Percentiles rank a stretch among this genome's conserved stretches.
These are phyloP conservation scores for Streptopelia turtur DNA, from an alignment of 2,797 vertebrate genomes.

Conservation along the genomic window DNA sequence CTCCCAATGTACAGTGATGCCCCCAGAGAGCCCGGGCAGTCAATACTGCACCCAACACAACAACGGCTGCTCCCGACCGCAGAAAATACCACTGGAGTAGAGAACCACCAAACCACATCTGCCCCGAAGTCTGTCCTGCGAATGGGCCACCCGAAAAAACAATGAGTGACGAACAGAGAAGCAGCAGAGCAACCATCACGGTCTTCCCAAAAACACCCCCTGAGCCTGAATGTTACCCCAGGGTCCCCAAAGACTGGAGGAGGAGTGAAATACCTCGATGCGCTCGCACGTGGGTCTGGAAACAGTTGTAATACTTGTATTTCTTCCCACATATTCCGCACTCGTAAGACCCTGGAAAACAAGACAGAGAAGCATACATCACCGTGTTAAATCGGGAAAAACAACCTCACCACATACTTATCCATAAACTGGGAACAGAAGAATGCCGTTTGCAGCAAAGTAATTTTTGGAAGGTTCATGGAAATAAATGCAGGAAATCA, in stretches of 20 bases:
- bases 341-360: constrained; percentile 91
- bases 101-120: not conserved
- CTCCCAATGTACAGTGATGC: not conserved
- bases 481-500: constrained; percentile 57
- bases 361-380: constrained; percentile 55
- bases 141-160: not conserved
- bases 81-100: not conserved
- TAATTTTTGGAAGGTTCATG: constrained; percentile 16
- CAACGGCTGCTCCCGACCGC: not conserved
- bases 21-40: not conserved
- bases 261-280: constrained; percentile 88
- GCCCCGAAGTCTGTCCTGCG: not conserved
- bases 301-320: constrained; percentile 99
- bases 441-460: constrained; percentile 7
- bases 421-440: not conserved
- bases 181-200: not conserved
- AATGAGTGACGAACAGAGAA: not conserved
- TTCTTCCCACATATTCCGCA: constrained; percentile 98
- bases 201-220: not conserved
- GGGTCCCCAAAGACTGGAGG: not conserved
- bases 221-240: not conserved
- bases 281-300: constrained; percentile 97
- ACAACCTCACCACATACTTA: not conserved
- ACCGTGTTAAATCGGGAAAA: not conserved
- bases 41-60: rapidly evolving